A percentile compares a stretch with the other conserved stretches of the same genome.
These are phyloP conservation scores for Dysdera silvatica DNA, from an alignment of 1,140 invertebrate genomes.

Conservation along the genomic window DNA sequence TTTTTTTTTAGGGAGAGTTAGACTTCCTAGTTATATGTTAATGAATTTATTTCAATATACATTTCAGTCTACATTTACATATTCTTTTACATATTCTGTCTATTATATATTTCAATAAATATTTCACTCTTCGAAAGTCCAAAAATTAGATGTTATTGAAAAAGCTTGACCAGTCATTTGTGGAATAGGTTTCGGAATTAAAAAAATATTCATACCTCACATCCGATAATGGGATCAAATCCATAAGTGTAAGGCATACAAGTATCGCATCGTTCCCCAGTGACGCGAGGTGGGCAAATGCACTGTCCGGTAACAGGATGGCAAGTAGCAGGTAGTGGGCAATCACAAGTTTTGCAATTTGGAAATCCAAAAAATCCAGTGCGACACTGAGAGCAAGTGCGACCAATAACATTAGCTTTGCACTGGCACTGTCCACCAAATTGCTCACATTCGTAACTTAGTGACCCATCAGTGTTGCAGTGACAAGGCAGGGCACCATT, in stretches of 20 bases:
- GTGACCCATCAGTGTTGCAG: constrained; percentile 82
- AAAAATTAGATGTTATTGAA: too few species aligned
- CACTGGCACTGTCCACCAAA: constrained; percentile 96
- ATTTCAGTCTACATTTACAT: too few species aligned
- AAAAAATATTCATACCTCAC: constrained; percentile 53
- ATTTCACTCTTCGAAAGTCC: too few species aligned
- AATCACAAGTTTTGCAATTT: constrained; percentile 78
- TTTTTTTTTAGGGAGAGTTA: too few species aligned
- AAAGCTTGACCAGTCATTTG: too few species aligned
- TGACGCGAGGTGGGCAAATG: constrained; percentile 54
- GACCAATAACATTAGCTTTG: constrained; percentile 84
- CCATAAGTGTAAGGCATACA: constrained; percentile 86
- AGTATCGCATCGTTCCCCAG: constrained; percentile 73
- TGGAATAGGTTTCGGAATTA: too few species aligned
- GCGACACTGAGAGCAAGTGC: constrained; percentile 78
- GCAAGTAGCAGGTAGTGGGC: constrained; percentile 71
- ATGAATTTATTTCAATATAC: too few species aligned
- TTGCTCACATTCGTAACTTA: constrained; percentile 74
- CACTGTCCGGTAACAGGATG: constrained; percentile 45
- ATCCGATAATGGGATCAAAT: constrained; percentile 88
- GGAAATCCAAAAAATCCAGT: constrained; percentile 94
- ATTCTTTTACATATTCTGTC: too few species aligned
- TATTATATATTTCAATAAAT: too few species aligned
- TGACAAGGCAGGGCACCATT: constrained; percentile 79
- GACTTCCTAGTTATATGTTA: too few species aligned